A percentile compares a stretch with the other conserved stretches of the same genome.
Conservation (phyloP, 1,140 invertebrate genomes). For the Battus philenor region DNA sequence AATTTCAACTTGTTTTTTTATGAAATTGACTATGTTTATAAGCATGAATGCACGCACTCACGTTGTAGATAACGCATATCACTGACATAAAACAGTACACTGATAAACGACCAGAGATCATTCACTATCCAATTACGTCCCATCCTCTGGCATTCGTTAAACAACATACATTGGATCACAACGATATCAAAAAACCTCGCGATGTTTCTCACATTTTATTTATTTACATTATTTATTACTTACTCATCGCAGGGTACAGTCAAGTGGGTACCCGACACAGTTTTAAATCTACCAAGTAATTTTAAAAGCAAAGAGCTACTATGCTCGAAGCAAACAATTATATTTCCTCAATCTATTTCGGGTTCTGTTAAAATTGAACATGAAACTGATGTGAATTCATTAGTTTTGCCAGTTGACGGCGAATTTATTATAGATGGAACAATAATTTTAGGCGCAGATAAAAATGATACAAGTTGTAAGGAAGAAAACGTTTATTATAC, state of each 20-base stretch:
- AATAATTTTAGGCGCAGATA: constrained; percentile 34
- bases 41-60: constrained; percentile 19
- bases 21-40: too few species aligned
- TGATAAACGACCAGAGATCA: constrained; percentile 54
- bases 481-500: constrained; percentile 40
- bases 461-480: constrained; percentile 38
- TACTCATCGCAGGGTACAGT: constrained; percentile 32
- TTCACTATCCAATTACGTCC: constrained; percentile 51
- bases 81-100: constrained; percentile 33
- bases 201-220: constrained; percentile 30
- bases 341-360: constrained; percentile 44
- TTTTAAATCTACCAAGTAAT: constrained; percentile 50
- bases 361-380: constrained; percentile 36
- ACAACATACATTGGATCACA: constrained; percentile 16
- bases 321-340: constrained; percentile 52
- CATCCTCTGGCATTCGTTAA: constrained; percentile 25
- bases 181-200: too few species aligned
- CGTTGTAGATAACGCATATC: constrained; percentile 28
- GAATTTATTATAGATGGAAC: constrained; percentile 39
- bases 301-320: constrained; percentile 49
- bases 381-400: constrained; percentile 28
- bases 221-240: constrained; percentile 21
- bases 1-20: too few species aligned
- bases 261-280: constrained; percentile 49
- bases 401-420: constrained; percentile 50